A percentile compares a stretch with the other conserved stretches of the same genome.
Evolutionary conservation across 2,113 vertebrate species (phyloP).

Genomic region (Xenus cinereus): DNA sequence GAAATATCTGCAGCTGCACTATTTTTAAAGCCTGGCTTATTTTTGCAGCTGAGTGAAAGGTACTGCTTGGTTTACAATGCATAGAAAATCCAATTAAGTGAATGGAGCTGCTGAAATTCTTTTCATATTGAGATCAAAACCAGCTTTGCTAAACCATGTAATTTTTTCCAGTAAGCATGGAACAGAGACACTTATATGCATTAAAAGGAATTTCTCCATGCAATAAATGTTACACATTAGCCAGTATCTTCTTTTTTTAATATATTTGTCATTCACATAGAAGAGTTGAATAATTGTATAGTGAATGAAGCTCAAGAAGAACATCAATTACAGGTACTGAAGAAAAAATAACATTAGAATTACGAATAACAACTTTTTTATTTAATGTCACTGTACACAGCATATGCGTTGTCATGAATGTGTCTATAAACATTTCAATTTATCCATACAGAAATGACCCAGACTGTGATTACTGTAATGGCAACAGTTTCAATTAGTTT

Average conservation of each 20-base stretch:
- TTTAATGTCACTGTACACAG: not conserved
- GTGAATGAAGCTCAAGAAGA: not conserved
- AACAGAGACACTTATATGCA: conserved; percentile 45
- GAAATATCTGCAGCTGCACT: conserved; percentile 31
- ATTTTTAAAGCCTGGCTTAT: conserved; percentile 56
- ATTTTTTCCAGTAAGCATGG: conserved; percentile 64
- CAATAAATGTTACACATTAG: conserved; percentile 27
- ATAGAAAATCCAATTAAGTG: conserved; percentile 75
- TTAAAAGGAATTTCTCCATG: conserved; percentile 33
- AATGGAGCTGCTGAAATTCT: conserved; percentile 61
- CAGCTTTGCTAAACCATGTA: conserved; percentile 68
- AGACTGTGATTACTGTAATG: not conserved
- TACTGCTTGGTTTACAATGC: conserved; percentile 67
- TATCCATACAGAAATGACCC: not conserved
- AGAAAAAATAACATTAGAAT: not conserved
- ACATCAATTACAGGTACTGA: not conserved
- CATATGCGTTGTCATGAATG: not conserved
- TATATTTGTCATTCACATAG: not conserved
- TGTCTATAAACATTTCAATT: not conserved
- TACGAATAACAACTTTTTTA: not conserved
- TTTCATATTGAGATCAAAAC: conserved; percentile 70
- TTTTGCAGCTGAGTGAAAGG: conserved; percentile 56
- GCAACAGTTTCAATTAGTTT: not conserved
- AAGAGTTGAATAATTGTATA: conserved; percentile 1
- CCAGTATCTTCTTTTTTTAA: conserved; percentile 25